Base-by-base conservation (phyloP, 2,113 vertebrate genomes). In the Callopanchax toddi region DNA sequence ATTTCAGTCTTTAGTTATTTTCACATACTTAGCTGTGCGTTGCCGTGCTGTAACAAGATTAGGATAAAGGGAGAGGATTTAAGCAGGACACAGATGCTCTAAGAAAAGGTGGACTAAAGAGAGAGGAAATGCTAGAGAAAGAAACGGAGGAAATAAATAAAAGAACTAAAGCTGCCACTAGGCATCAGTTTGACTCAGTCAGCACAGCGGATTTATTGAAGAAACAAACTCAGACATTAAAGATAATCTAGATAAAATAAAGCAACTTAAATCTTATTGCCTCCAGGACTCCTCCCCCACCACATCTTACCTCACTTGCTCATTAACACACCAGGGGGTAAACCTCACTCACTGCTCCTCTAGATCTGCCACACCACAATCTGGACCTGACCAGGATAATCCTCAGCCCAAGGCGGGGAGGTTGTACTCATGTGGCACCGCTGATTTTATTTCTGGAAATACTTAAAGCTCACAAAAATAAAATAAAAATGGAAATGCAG, bases 11-110 rank as follows among this genome's bases (percentile, higher is more conserved):
- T 71, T 40, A 49, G 39, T 58, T 83, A 62, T 78, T 82, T 83
- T 71, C 55, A 22, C 60, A 20, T 68, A 75, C 84, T 83, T 85
- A 78, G 62, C 52, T 16, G n/a, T 55, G 58, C 76, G 69, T 59
- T 76, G 61, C 79, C 67, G 44, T 34, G 52, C 23, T n/a, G 69
- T 91, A 92, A 92, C 67, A 34, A 70, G 92, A 91, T 93, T 92
- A 91, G 71, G 80, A 67, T 75, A 71, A 82, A 76, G 73, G 49
- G 20, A 58, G 29, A 23, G 80, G 88, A 91, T 91, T 87, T 87
- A 85, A 84, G 58, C 45, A 16, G n/a, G 20, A 73, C 74, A 49
- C 90, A 88, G 63, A 73, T 88, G 89, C 68, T 82, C 71, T 72
- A 26, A 59, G 55, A 36, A 26, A 56, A n/a, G 34, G 18, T 18